Evolutionary conservation across 2,888 invertebrate genomes (phyloP), one percentile per base, ranked within the genome.

Genomic region (Cyrtodaria siliqua): DNA sequence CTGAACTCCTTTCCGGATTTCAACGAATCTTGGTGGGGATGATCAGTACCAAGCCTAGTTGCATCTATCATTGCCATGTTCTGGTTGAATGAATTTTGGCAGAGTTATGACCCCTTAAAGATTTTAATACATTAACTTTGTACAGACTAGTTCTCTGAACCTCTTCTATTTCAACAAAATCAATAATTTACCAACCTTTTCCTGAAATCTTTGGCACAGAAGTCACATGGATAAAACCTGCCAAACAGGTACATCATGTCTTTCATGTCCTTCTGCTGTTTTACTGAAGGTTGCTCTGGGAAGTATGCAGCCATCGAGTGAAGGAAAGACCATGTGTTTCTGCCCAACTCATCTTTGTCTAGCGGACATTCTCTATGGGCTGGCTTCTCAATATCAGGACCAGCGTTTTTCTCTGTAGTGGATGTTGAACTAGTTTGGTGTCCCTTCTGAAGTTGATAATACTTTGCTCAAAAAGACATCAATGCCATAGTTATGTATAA

Each of bases 231-330:
- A 93, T 98, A 99, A 91, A 98, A 96, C 86, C 96, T 96, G 1
- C 98, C 95, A 89, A 99, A 96, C 40, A 96, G 94, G 49, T 95
- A 94, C 81, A 99, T 96, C 92, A 99, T 98, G 44, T 94, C 94
- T 53, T 94, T 95, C 95, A 98, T 97, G 82, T 97, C 96, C 0
- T 94, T 93, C 86, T 98, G 95, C 50, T 94, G 93, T 6, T 93
- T 93, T 0, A 95, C 68, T 4, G 91, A 95, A 0, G 99, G 99
- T 84, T 95, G 95, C 3, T 96, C 96, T 0, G 99, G 98, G 93
- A 96, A 99, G 92, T 97, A 97, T 0, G 98, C 97, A 2, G 98
- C 98, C 96, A 99, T 98, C 0, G 99, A 97, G 92, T 99, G 99
- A 2, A 99, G 94, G 85, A 99, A 95, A 6, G 96, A 96, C 99